Conservation (phyloP, 2,113 vertebrate genomes). For the Lycocorax pyrrhopterus region DNA sequence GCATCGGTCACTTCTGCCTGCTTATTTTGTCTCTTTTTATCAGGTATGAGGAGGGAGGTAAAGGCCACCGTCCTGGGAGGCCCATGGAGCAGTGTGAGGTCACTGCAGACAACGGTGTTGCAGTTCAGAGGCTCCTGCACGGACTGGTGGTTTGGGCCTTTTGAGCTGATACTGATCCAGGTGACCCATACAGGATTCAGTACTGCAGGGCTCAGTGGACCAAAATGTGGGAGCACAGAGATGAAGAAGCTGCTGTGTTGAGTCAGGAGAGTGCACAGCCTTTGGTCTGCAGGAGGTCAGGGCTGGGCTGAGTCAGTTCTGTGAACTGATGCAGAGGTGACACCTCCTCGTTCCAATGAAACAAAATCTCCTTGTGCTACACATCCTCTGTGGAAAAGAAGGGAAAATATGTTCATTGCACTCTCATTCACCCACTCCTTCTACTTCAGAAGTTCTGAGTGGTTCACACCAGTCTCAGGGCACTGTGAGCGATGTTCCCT, state of each 20-base stretch:
- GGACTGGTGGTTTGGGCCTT: neutral
- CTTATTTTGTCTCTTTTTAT: neutral
- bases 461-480: neutral
- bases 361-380: neutral
- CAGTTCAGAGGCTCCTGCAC: neutral
- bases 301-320: neutral
- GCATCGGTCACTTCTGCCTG: neutral
- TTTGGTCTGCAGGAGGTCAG: neutral
- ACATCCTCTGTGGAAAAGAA: neutral
- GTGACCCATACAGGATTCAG: neutral
- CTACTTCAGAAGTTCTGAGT: neutral
- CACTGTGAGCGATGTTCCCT: neutral
- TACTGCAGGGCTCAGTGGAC: neutral
- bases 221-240: neutral
- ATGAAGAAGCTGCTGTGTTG: neutral
- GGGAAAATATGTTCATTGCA: neutral
- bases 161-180: neutral
- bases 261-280: neutral
- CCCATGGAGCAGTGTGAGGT: neutral
- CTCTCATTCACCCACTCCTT: neutral
- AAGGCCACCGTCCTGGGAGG: neutral
- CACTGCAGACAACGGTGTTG: neutral
- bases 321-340: neutral
- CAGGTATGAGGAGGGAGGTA: neutral
- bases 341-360: neutral